These are phyloP conservation scores for Latrodectus elegans DNA, from an alignment of 2,888 invertebrate genomes.

Conservation along the genomic window DNA sequence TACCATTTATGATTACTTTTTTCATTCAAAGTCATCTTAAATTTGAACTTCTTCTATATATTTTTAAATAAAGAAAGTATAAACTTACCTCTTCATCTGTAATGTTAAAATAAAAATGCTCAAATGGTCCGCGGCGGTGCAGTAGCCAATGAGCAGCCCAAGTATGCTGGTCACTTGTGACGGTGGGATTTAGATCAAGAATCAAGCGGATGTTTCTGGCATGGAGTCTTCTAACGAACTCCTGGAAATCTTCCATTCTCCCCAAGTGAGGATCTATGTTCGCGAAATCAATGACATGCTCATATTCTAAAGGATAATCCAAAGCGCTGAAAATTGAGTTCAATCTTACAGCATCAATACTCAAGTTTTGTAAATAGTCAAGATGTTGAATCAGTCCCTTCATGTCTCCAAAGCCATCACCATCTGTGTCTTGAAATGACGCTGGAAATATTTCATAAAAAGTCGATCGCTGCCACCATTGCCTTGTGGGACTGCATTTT, in stretches of 20 bases:
- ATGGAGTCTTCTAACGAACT: constrained; percentile 81
- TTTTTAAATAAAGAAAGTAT: not conserved
- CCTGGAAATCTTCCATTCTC: constrained; percentile 81
- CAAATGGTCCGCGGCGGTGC: constrained; percentile 59
- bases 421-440: constrained; percentile 82
- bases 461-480: constrained; percentile 88
- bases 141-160: constrained; percentile 70
- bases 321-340: constrained; percentile 86
- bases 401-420: constrained; percentile 89
- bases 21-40: no score
- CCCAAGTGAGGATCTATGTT: constrained; percentile 84
- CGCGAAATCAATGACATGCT: constrained; percentile 81
- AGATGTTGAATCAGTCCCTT: constrained; percentile 83
- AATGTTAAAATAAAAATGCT: constrained; percentile 67
- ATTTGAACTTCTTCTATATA: no score
- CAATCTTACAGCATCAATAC: constrained; percentile 83
- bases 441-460: constrained; percentile 91
- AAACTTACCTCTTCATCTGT: constrained; percentile 53
- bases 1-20: no score
- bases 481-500: constrained; percentile 6
- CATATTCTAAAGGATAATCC: constrained; percentile 85
- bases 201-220: constrained; percentile 84
- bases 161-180: constrained; percentile 70
- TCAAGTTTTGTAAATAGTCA: constrained; percentile 83
- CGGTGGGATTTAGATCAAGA: constrained; percentile 80